Evolutionary conservation across 2,888 invertebrate species (phyloP).

Genomic region (Melolontha melolontha): DNA sequence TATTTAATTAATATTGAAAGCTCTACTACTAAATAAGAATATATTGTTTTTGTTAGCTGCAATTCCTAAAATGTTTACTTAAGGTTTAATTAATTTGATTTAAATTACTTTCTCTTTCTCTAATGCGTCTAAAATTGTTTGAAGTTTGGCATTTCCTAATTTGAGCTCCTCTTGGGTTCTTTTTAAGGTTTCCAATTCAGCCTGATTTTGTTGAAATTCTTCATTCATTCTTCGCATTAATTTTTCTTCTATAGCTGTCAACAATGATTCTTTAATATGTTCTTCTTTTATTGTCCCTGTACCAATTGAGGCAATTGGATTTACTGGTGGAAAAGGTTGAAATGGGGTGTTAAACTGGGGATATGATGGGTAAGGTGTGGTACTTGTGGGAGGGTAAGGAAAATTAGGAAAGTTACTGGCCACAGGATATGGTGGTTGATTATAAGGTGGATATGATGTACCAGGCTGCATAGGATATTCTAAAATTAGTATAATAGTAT

Average conservation of each 20-base stretch:
- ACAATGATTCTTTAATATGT: slow-evolving; percentile 91
- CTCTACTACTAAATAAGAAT: too few species aligned
- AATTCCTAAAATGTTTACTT: too few species aligned
- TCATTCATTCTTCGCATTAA: slow-evolving; percentile 88
- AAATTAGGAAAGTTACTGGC: slow-evolving; percentile 49
- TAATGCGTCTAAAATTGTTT: slow-evolving; percentile 81
- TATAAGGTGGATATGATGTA: slow-evolving; percentile 17
- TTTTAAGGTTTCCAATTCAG: slow-evolving; percentile 89
- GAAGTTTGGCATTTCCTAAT: slow-evolving; percentile 85
- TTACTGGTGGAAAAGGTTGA: slow-evolving; percentile 52
- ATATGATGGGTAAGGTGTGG: slow-evolving; percentile 59
- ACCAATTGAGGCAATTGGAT: slow-evolving; percentile 66
- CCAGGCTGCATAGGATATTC: slow-evolving; percentile 23
- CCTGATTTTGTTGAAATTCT: slow-evolving; percentile 90
- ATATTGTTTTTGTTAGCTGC: too few species aligned
- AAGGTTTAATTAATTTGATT: slow-evolving; percentile 9
- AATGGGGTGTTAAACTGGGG: slow-evolving; percentile 43
- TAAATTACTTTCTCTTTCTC: slow-evolving; percentile 76
- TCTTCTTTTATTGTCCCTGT: slow-evolving; percentile 93
- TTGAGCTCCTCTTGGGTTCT: slow-evolving; percentile 88
- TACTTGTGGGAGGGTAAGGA: slow-evolving; percentile 68
- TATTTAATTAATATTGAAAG: too few species aligned
- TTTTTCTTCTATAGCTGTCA: slow-evolving; percentile 97
- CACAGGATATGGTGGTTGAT: slow-evolving; percentile 48
- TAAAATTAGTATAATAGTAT: background rate